Conservation (phyloP, 2,113 vertebrate genomes). For the Lagenorhynchus albirostris region DNA sequence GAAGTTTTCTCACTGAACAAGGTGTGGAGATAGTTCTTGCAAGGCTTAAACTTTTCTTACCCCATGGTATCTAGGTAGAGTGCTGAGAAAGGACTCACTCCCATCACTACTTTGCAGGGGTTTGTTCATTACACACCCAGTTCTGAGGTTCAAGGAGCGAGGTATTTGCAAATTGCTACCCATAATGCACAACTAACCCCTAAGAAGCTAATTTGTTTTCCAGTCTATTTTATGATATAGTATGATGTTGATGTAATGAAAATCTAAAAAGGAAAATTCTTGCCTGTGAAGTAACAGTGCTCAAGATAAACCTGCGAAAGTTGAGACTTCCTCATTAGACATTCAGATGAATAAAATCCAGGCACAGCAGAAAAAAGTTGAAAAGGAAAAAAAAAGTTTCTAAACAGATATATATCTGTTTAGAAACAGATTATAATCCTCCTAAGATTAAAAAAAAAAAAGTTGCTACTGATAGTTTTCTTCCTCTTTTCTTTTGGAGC, state of each 20-base stretch:
- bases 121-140: conserved; percentile 64
- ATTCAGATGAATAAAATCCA: neutral
- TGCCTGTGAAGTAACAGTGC: conserved; percentile 25
- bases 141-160: conserved; percentile 49
- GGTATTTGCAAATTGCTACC: conserved; percentile 74
- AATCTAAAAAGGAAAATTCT: conserved; percentile 59
- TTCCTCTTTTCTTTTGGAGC: neutral
- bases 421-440: neutral
- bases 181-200: conserved; percentile 67
- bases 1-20: neutral
- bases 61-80: neutral
- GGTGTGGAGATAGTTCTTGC: neutral
- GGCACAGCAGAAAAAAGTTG: neutral
- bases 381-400: neutral
- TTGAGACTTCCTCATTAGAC: conserved; percentile 5
- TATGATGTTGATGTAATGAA: conserved; percentile 64
- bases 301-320: neutral
- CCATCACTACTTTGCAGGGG: conserved; percentile 55
- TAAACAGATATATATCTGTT: neutral
- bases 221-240: conserved; percentile 14
- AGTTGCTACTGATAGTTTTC: neutral
- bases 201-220: conserved; percentile 57
- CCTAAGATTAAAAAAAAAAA: neutral
- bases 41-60: conserved; percentile 47
- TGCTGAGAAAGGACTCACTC: conserved; percentile 31